Percentiles rank a stretch among this genome's conserved stretches.
Evolutionary conservation across 2,113 vertebrate species (phyloP).

Genomic region (Pseudonaja textilis): DNA sequence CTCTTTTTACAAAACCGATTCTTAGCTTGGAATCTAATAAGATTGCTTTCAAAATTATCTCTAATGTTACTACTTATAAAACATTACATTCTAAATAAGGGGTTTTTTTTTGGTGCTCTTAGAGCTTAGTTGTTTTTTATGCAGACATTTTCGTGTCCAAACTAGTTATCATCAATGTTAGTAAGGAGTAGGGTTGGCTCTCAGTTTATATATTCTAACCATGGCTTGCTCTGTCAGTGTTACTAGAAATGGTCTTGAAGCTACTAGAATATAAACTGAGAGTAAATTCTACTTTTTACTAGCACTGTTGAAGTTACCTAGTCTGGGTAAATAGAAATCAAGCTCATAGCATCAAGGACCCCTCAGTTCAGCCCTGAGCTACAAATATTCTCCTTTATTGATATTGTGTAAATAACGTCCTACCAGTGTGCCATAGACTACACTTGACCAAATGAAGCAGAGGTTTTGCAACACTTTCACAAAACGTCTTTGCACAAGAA

Average conservation of each 20-base stretch:
- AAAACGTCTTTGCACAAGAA: neutral
- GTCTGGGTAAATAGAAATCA: neutral
- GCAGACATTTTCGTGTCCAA: neutral
- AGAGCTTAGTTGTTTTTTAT: neutral
- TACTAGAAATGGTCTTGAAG: neutral
- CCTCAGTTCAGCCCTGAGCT: neutral
- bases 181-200: neutral
- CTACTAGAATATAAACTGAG: neutral
- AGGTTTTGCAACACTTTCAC: neutral
- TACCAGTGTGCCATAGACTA: neutral
- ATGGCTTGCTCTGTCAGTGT: neutral
- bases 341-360: neutral
- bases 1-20: neutral
- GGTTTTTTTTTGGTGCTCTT: neutral
- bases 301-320: neutral
- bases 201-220: neutral
- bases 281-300: neutral
- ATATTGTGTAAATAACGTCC: neutral
- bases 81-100: neutral
- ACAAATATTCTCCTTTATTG: neutral
- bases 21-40: neutral
- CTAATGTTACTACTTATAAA: neutral
- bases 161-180: neutral
- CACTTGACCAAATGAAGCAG: neutral
- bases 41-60: neutral